phyloP scores from a whole-genome alignment of 1,140 invertebrate species.

The Armadillidium nasatum region DNA sequence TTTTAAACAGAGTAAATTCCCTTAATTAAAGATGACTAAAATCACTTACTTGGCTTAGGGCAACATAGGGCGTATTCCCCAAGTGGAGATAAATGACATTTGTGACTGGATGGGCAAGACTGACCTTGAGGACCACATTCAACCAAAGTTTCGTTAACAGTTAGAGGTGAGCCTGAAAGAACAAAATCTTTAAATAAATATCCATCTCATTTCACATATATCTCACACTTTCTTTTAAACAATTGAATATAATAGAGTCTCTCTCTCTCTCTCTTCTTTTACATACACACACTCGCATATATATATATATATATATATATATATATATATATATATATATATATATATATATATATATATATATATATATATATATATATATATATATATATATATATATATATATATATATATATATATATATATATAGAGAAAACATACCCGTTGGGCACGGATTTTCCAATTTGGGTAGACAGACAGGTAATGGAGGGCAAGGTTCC shows the following conservation, averaged over 20 bases:
- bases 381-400: too few relatives aligned
- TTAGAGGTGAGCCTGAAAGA: conserved; percentile 35
- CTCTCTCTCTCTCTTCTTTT: too few relatives aligned
- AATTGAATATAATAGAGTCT: too few relatives aligned
- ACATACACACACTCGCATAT: too few relatives aligned
- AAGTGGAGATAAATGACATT: conserved; percentile 72
- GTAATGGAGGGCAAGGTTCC: conserved; percentile 66
- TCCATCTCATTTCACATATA: conserved; percentile 31
- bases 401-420: too few relatives aligned
- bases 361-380: too few relatives aligned
- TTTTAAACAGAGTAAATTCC: too few relatives aligned
- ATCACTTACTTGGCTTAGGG: conserved; percentile 65
- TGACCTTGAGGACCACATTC: conserved; percentile 67
- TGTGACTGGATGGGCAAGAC: conserved; percentile 73
- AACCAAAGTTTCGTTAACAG: conserved; percentile 52
- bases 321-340: too few relatives aligned
- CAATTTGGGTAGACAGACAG: conserved; percentile 70
- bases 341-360: too few relatives aligned
- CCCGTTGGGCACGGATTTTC: conserved; percentile 67
- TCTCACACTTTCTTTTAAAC: too few relatives aligned
- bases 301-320: too few relatives aligned
- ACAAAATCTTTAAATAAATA: conserved; percentile 42
- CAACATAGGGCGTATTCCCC: conserved; percentile 75
- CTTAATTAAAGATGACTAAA: too few relatives aligned
- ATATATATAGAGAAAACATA: conserved; percentile 44